phyloP scores from a whole-genome alignment of 1,140 invertebrate genomes.

The Ceratina calcarata region DNA sequence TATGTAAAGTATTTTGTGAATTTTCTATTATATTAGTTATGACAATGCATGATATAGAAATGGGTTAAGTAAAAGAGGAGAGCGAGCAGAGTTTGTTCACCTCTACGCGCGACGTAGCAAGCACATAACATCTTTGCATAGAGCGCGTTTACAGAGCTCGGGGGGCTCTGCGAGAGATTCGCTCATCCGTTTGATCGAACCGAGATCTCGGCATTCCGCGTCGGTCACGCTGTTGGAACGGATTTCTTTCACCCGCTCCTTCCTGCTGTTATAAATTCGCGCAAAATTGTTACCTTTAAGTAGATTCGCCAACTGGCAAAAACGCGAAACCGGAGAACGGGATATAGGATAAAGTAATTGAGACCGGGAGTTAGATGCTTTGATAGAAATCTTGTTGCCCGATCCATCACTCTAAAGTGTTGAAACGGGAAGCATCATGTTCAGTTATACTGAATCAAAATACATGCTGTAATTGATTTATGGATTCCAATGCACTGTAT shows the following conservation, averaged over 20 bases:
- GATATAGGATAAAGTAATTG: not conserved
- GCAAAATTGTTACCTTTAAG: slow-evolving; percentile 3
- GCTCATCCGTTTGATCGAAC: slow-evolving; percentile 47
- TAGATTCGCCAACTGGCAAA: not conserved
- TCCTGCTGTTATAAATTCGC: slow-evolving; percentile 2
- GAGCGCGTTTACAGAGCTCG: not conserved
- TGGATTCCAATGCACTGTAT: no score
- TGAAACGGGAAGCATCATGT: no score
- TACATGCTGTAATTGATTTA: no score
- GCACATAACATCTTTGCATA: slow-evolving; percentile 38
- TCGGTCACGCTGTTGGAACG: slow-evolving; percentile 36
- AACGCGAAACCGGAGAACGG: not conserved
- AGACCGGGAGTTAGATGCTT: not conserved
- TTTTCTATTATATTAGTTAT: not conserved
- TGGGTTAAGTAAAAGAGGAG: not conserved
- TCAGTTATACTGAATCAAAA: no score
- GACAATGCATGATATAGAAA: not conserved
- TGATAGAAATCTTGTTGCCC: not conserved
- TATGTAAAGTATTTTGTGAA: not conserved
- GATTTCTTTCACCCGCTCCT: slow-evolving; percentile 3
- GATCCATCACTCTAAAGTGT: not conserved
- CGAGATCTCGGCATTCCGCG: slow-evolving; percentile 44
- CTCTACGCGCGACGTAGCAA: slow-evolving; percentile 2
- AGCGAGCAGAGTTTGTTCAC: slow-evolving; percentile 39
- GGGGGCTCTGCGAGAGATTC: slow-evolving; percentile 22